Conservation (phyloP, 2,113 vertebrate genomes). For the Pelecanoides urinatrix region DNA sequence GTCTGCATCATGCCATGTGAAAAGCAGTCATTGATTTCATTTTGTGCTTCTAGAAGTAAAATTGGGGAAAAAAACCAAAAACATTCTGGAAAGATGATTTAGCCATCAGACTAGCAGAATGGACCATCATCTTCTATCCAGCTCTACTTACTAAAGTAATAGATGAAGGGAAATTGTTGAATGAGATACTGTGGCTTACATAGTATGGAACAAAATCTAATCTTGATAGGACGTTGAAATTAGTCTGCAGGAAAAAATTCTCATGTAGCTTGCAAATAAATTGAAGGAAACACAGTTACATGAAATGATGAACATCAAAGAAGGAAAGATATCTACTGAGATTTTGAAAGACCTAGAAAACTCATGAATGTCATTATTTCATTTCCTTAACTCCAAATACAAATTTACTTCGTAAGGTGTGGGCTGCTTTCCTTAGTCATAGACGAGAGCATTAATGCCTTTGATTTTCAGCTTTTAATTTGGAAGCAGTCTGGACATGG, state of each 20-base stretch:
- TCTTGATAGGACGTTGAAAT: neutral
- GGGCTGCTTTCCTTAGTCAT: neutral
- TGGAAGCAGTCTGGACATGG: neutral
- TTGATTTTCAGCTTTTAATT: neutral
- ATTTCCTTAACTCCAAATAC: neutral
- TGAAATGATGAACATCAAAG: neutral
- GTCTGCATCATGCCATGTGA: neutral
- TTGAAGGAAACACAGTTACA: neutral
- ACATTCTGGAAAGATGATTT: neutral
- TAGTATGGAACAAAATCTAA: neutral
- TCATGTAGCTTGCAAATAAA: neutral
- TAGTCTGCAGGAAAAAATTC: neutral
- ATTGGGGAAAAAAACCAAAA: neutral
- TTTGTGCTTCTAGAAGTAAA: neutral
- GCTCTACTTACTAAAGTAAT: neutral
- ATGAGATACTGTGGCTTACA: neutral
- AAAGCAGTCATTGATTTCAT: neutral
- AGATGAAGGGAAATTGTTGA: neutral
- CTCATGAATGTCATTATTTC: neutral
- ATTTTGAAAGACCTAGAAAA: neutral
- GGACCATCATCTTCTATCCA: neutral
- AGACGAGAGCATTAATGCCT: neutral
- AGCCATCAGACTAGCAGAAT: neutral
- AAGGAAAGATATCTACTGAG: neutral
- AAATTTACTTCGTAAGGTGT: neutral